Evolutionary conservation across 2,888 invertebrate species (phyloP), one percentile per base, ranked within the genome.

Genomic region (Agonum fuliginosum): DNA sequence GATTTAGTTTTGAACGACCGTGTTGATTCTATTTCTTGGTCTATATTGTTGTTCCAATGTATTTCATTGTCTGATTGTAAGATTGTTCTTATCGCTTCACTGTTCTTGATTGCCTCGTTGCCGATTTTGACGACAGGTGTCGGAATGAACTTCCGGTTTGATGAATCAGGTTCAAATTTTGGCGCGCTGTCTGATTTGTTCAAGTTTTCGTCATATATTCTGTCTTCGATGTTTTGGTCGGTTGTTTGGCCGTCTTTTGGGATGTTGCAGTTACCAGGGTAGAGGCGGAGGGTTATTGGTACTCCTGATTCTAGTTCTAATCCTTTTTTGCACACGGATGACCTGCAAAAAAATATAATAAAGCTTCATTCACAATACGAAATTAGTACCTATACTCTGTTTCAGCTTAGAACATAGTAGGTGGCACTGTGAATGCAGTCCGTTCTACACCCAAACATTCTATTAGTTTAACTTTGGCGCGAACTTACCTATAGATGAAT

Each of bases 281-380:
- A 91, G 1, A 97, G 89, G 0, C 93, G 93, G 79, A 96, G 86
- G 71, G 92, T 91, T 0, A 94, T 90, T 0, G 95, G 90, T 74
- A 90, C 90, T 4, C 94, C 95, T 0, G 95, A 93, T 80, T 93
- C 90, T 24, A 97, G 86, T 72, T 92, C 90, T 27, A 95, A 87
- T 71, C 92, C 93, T 80, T 93, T 91, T 81, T 93, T 93, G 84
- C 96, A 97, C 77, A 95, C 91, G 0, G 96, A 96, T 77, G 93
- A 91, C 79, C 94, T 94, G 87, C 41, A 85, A 85, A 62, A 43
- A 54, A 58, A 12, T 20, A 22, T 74, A 65, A 30, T 46, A 43
- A 43, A n/a, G 4, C 4, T 3, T n/a, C 1, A 43, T 6, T 43
- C 10, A 14, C 43, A 43, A 14, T 6, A 4, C n/a, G n/a, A n/a